Conservation (phyloP, 2,113 vertebrate genomes). For the Chlorodrepanis virens region DNA sequence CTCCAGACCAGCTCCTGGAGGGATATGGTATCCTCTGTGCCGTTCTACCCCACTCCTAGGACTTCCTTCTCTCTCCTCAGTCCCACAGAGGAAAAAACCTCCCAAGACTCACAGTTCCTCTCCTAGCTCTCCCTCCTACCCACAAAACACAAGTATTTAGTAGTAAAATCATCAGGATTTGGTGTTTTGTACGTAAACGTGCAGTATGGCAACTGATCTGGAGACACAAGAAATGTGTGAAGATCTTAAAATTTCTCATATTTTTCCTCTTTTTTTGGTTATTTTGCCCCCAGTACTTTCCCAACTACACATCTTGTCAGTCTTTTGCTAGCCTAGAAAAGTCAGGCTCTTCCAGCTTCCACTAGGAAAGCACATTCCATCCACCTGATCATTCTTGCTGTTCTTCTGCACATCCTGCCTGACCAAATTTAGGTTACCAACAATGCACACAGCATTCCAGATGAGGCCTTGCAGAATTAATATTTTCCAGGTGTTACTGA, state of each 20-base stretch:
- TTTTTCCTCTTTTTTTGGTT: not conserved
- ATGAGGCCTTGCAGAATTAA: not conserved
- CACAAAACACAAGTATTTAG: not conserved
- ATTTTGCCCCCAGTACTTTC: not conserved
- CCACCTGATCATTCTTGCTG: not conserved
- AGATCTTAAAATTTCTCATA: not conserved
- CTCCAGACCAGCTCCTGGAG: not conserved
- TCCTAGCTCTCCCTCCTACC: not conserved
- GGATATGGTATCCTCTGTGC: not conserved
- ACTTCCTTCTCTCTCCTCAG: not conserved
- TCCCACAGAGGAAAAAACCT: not conserved
- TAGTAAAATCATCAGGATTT: not conserved
- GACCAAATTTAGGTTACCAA: not conserved
- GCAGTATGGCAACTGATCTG: not conserved
- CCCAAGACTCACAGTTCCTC: not conserved
- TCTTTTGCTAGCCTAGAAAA: not conserved
- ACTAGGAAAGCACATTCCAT: not conserved
- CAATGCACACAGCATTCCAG: not conserved
- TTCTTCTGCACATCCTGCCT: not conserved
- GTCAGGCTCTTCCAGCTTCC: not conserved
- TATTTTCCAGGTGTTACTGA: not conserved
- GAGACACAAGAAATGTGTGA: not conserved
- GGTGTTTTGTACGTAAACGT: not conserved
- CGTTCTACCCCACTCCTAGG: not conserved
- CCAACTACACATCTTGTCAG: not conserved